Conservation (phyloP, 2,113 vertebrate species). For the Oreochromis aureus region DNA sequence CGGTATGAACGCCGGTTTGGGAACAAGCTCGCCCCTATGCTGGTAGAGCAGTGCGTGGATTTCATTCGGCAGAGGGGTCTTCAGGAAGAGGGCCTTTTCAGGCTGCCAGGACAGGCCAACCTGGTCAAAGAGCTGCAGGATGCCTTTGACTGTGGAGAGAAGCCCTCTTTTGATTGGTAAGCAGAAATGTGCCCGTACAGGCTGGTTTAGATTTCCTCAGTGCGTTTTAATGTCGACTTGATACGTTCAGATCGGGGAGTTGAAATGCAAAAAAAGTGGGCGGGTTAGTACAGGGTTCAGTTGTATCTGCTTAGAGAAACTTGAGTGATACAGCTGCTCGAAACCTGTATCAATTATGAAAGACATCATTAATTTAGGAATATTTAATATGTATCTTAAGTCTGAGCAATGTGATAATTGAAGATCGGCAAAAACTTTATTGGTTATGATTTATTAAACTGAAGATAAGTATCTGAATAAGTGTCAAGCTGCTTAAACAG, state of each 20-base stretch:
- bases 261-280: neutral
- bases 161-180: slow-evolving; percentile 94
- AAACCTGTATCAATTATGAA: neutral
- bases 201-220: neutral
- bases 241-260: neutral
- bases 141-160: slow-evolving; percentile 95
- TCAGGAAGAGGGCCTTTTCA: slow-evolving; percentile 90
- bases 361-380: neutral
- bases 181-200: neutral
- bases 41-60: slow-evolving; percentile 96
- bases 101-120: slow-evolving; percentile 92
- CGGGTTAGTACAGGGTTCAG: neutral
- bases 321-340: neutral
- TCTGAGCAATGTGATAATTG: neutral
- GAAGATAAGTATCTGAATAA: neutral
- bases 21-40: slow-evolving; percentile 86
- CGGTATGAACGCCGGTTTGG: slow-evolving; percentile 89
- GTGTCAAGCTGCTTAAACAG: neutral
- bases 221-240: neutral
- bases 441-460: neutral
- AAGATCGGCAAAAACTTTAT: neutral
- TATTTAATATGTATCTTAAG: neutral
- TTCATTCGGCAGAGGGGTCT: slow-evolving; percentile 92
- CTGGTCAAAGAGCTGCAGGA: slow-evolving; percentile 97
- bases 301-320: neutral